Evolutionary conservation across 2,797 vertebrate genomes (phyloP).

Genomic region (Ataeniobius toweri): DNA sequence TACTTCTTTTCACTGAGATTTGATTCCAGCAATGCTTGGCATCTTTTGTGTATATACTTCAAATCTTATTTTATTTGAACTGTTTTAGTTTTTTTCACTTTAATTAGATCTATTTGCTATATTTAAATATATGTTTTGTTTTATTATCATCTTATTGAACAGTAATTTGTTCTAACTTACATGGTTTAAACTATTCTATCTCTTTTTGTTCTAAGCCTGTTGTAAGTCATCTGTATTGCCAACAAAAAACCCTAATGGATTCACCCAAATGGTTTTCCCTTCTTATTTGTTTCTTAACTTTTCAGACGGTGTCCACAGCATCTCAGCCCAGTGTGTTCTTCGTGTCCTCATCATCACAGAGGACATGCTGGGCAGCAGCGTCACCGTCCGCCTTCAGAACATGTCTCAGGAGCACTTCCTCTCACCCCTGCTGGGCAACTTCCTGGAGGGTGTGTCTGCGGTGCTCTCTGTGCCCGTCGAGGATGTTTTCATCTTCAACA

Average conservation of each 20-base stretch:
- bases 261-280: neutral
- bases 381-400: constrained; percentile 96
- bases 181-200: neutral
- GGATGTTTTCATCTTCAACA: constrained; percentile 97
- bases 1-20: neutral
- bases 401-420: constrained; percentile 99
- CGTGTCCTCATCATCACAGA: constrained; percentile 96
- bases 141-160: neutral
- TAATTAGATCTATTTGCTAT: neutral
- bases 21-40: neutral
- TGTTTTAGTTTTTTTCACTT: neutral
- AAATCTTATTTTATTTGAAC: neutral
- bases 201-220: neutral
- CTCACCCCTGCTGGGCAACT: constrained; percentile 89
- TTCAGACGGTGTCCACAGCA: constrained; percentile 92
- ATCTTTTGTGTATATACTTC: neutral
- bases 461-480: constrained; percentile 91
- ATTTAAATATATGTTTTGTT: neutral
- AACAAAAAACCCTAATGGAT: neutral
- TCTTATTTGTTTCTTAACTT: neutral
- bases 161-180: neutral
- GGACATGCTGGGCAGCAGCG: constrained; percentile 95
- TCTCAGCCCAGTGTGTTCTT: constrained; percentile 92
- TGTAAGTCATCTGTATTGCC: neutral
- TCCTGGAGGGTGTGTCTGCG: constrained; percentile 93